Percentiles rank a stretch among this genome's conserved stretches.
Conservation (phyloP, 2,888 invertebrate species). For the Panopea generosa region DNA sequence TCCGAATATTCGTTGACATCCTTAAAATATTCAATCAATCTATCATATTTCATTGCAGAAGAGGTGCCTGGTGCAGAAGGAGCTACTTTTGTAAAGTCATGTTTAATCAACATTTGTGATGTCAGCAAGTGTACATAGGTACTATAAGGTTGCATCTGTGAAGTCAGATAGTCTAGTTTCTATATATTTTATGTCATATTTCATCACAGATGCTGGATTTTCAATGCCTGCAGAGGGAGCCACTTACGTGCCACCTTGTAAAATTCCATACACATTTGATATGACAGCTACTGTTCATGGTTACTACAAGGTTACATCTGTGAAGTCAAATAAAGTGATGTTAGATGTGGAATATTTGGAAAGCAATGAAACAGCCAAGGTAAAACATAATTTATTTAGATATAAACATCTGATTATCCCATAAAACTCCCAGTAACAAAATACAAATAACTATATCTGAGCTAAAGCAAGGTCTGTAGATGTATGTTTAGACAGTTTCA, state of each 20-base stretch:
- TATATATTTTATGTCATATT: no score
- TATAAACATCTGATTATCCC: no score
- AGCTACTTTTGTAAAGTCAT: slow-evolving; percentile 30
- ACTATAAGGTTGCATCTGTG: slow-evolving; percentile 41
- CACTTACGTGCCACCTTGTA: slow-evolving; percentile 32
- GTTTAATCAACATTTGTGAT: slow-evolving; percentile 48
- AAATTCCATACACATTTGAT: slow-evolving; percentile 46
- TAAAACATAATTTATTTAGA: no score
- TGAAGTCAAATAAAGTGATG: slow-evolving; percentile 32
- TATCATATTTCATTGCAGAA: no score
- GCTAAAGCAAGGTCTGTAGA: no score
- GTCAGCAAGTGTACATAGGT: slow-evolving; percentile 32
- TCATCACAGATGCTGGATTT: slow-evolving; percentile 29
- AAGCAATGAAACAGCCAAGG: slow-evolving; percentile 42
- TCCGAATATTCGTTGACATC: no score
- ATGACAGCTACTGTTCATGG: slow-evolving; percentile 38
- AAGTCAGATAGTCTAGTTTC: slow-evolving; percentile 33
- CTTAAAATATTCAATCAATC: no score
- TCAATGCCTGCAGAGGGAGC: slow-evolving; percentile 34
- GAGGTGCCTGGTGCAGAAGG: no score
- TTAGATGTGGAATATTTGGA: slow-evolving; percentile 31
- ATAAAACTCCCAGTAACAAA: no score
- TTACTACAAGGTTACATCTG: slow-evolving; percentile 38
- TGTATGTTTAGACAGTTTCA: no score
- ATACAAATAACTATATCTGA: no score